phyloP scores from a whole-genome alignment of 2,797 vertebrate species.

The Lepidocolaptes lacrymiger region DNA sequence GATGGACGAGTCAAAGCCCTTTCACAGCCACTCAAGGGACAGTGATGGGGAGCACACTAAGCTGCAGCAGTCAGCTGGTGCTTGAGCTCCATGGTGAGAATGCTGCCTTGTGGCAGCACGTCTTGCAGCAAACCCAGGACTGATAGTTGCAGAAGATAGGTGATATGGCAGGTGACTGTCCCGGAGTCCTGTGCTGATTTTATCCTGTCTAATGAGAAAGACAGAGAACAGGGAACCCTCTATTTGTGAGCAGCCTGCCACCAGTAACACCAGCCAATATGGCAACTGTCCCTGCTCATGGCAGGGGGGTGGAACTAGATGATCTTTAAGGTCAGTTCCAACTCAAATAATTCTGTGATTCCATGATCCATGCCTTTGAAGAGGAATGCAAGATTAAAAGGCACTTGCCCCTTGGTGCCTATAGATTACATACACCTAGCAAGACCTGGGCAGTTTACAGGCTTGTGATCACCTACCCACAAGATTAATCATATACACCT shows the following conservation, averaged over 20 bases:
- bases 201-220: neutral
- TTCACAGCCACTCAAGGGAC: neutral
- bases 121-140: neutral
- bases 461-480: neutral
- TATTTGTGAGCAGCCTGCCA: neutral
- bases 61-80: neutral
- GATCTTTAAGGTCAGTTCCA: neutral
- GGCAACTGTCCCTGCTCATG: neutral
- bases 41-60: neutral
- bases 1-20: neutral
- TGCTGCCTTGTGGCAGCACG: neutral
- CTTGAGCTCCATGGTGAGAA: accelerated
- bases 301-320: neutral
- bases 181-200: neutral
- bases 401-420: neutral
- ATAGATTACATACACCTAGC: neutral
- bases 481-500: neutral
- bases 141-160: neutral
- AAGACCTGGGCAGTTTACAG: neutral
- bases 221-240: neutral
- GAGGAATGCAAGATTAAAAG: neutral
- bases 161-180: neutral
- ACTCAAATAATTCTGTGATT: neutral
- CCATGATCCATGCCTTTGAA: accelerated
- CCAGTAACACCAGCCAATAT: too few relatives aligned